Conservation (phyloP, 2,113 vertebrate species). For the Origma solitaria region DNA sequence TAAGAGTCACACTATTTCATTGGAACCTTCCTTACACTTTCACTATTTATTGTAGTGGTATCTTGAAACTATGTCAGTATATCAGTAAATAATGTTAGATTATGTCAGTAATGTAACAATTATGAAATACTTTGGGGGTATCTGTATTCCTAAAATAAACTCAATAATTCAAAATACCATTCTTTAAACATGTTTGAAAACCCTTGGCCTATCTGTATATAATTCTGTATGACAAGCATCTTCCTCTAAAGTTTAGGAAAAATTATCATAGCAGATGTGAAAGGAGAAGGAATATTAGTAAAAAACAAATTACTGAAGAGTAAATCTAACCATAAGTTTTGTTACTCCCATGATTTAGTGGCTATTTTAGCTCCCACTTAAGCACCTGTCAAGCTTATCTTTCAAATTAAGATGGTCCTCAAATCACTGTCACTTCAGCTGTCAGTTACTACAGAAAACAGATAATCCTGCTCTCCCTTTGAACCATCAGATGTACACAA, state of each 20-base stretch:
- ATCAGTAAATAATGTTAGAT: not conserved
- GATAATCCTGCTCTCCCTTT: not conserved
- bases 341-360: not conserved
- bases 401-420: not conserved
- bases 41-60: not conserved
- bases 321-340: not conserved
- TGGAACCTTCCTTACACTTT: not conserved
- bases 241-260: not conserved
- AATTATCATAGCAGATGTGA: not conserved
- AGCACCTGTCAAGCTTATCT: not conserved
- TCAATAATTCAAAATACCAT: not conserved
- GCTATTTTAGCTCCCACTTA: not conserved
- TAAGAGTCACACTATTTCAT: not conserved
- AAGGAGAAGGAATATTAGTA: not conserved
- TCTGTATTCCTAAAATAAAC: not conserved
- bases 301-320: not conserved
- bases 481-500: not conserved
- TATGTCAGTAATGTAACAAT: not conserved
- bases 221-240: not conserved
- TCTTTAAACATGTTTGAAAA: not conserved
- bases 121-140: not conserved
- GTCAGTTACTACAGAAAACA: not conserved
- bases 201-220: not conserved
- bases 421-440: not conserved
- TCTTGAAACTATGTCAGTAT: not conserved